Percentiles rank a stretch among this genome's conserved stretches.
phyloP scores from a whole-genome alignment of 1,140 invertebrate genomes.

The Neodiprion pinetum region DNA sequence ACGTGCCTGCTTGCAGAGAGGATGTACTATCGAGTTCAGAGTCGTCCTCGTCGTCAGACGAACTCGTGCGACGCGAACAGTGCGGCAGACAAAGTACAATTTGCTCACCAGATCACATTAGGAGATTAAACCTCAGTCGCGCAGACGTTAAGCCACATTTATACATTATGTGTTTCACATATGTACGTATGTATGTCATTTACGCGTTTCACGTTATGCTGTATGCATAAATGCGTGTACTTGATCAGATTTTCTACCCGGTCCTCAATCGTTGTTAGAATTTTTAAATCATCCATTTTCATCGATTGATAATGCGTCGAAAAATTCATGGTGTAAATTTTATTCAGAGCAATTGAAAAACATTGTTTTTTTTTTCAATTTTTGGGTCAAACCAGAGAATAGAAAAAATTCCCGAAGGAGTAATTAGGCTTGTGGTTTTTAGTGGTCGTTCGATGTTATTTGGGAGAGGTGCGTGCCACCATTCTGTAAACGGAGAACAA shows the following conservation, averaged over 20 bases:
- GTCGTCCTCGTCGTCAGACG: neutral
- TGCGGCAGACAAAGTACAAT: neutral
- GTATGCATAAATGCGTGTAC: neutral
- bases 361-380: too few relatives aligned
- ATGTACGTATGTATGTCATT: neutral
- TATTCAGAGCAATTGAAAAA: too few relatives aligned
- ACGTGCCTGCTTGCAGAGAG: neutral
- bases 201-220: neutral
- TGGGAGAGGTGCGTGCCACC: too few relatives aligned
- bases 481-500: too few relatives aligned
- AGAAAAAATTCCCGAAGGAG: too few relatives aligned
- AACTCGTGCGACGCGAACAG: neutral
- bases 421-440: too few relatives aligned
- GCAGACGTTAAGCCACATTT: neutral
- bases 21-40: neutral
- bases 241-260: neutral
- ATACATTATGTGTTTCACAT: neutral
- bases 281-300: too few relatives aligned
- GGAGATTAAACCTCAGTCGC: neutral
- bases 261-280: neutral
- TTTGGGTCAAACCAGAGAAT: too few relatives aligned
- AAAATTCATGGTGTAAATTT: too few relatives aligned
- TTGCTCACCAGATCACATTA: constrained; percentile 2
- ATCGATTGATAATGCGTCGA: too few relatives aligned
- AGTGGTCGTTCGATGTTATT: too few relatives aligned